Evolutionary conservation across 2,888 invertebrate genomes (phyloP).

Genomic region (Calliopum simillimum): DNA sequence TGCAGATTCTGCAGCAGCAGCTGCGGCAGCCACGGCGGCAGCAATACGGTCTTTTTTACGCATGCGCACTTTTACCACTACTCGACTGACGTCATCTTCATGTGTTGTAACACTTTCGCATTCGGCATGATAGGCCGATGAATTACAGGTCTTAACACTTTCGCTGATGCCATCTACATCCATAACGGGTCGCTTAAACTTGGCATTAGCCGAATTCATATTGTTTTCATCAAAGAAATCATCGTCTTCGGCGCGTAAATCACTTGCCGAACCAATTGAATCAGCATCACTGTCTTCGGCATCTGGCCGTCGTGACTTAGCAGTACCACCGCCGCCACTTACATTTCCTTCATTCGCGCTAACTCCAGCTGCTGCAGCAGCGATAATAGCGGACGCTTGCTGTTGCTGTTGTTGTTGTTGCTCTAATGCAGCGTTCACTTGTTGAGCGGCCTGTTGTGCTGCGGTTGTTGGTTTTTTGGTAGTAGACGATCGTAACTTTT

Average conservation of each 20-base stretch:
- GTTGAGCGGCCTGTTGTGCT: slow-evolving; percentile 60
- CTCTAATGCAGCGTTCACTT: slow-evolving; percentile 51
- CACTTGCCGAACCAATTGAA: slow-evolving; percentile 80
- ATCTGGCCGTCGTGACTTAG: slow-evolving; percentile 45
- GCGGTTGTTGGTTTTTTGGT: slow-evolving; percentile 60
- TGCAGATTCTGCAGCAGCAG: slow-evolving; percentile 41
- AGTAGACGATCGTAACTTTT: slow-evolving; percentile 68
- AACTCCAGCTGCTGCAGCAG: slow-evolving; percentile 46
- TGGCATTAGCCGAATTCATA: slow-evolving; percentile 54
- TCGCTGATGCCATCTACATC: slow-evolving; percentile 73
- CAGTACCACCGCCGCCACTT: slow-evolving; percentile 20
- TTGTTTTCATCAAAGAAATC: slow-evolving; percentile 66
- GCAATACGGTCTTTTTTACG: slow-evolving; percentile 66
- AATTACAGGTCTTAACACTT: slow-evolving; percentile 75
- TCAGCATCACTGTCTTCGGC: slow-evolving; percentile 72
- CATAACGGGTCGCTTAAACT: slow-evolving; percentile 58
- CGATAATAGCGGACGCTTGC: slow-evolving; percentile 47
- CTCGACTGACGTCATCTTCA: slow-evolving; percentile 72
- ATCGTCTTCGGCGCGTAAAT: slow-evolving; percentile 72
- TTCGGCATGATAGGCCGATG: slow-evolving; percentile 79
- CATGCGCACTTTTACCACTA: slow-evolving; percentile 69
- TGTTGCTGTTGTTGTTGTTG: slow-evolving; percentile 52
- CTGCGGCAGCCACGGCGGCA: slow-evolving; percentile 42
- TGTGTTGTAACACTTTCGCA: slow-evolving; percentile 77
- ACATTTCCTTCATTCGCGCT: slow-evolving; percentile 33